phyloP scores from a whole-genome alignment of 2,797 vertebrate genomes.

The Macropus fuliginosus region DNA sequence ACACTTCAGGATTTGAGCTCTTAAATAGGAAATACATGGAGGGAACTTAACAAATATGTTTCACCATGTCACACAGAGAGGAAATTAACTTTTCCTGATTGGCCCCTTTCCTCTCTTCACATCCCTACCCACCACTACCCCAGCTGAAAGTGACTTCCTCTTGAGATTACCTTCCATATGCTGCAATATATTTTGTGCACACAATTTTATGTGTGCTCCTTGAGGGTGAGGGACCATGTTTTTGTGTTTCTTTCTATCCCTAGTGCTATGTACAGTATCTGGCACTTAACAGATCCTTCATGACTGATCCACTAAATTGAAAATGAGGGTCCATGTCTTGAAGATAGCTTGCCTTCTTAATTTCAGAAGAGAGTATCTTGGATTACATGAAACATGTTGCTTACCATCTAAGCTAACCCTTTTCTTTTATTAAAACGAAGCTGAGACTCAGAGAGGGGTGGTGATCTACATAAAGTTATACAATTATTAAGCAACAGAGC shows the following conservation, averaged over 20 bases:
- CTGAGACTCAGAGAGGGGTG: background rate
- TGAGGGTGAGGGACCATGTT: background rate
- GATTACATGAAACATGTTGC: too few relatives aligned
- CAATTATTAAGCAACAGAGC: background rate
- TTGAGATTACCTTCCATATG: background rate
- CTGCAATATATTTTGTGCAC: background rate
- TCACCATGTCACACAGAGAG: background rate
- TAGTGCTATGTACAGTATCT: too few relatives aligned
- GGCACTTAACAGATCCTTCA: background rate
- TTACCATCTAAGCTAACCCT: background rate
- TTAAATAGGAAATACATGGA: slow-evolving; percentile 9
- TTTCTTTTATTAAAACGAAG: background rate
- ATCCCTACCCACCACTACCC: background rate
- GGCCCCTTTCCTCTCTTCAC: background rate
- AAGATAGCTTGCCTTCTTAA: background rate
- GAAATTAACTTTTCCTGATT: background rate
- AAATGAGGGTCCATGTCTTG: background rate
- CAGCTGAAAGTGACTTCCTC: background rate
- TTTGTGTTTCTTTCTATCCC: background rate
- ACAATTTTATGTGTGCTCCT: background rate
- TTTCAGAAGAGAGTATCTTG: background rate
- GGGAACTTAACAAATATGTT: background rate
- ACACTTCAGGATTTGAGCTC: background rate
- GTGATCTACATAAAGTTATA: background rate
- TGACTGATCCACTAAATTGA: background rate